Conservation (phyloP, 2,888 invertebrate genomes). For the Odontocolon sp. region DNA sequence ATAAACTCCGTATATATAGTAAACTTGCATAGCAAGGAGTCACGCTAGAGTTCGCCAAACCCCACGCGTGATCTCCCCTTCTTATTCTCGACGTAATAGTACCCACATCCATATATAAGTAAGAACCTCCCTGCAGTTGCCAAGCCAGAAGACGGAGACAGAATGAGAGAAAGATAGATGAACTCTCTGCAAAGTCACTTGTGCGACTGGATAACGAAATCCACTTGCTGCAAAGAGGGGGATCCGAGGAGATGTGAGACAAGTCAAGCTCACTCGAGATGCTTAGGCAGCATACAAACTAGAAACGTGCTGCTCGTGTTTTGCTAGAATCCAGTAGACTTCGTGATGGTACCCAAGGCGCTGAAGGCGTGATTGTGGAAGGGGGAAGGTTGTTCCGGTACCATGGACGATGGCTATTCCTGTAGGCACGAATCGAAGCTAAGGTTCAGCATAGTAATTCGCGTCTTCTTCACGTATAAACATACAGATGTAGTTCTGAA, state of each 20-base stretch:
- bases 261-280: conserved; percentile 15
- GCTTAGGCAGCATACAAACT: background rate
- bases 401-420: conserved; percentile 59
- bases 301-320: conserved; percentile 33
- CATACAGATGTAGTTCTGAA: too few relatives aligned
- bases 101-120: conserved; percentile 10
- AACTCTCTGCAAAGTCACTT: conserved; percentile 15
- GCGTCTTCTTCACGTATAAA: background rate
- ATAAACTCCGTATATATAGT: background rate
- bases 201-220: conserved; percentile 51
- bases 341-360: conserved; percentile 10
- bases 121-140: conserved; percentile 47
- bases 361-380: conserved; percentile 8
- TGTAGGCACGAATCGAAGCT: conserved; percentile 59
- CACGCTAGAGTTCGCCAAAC: conserved; percentile 55
- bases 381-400: conserved; percentile 36
- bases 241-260: conserved; percentile 9
- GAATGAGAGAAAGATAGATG: conserved; percentile 6
- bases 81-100: conserved; percentile 38
- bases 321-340: conserved; percentile 21
- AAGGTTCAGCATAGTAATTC: conserved; percentile 67
- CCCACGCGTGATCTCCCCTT: conserved; percentile 32
- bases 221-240: conserved; percentile 26
- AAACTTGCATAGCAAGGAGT: conserved; percentile 24
- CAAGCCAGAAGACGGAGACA: conserved; percentile 49